These are phyloP conservation scores for Macrosoma leucophasiata DNA, from an alignment of 2,888 invertebrate genomes.

Conservation along the genomic window DNA sequence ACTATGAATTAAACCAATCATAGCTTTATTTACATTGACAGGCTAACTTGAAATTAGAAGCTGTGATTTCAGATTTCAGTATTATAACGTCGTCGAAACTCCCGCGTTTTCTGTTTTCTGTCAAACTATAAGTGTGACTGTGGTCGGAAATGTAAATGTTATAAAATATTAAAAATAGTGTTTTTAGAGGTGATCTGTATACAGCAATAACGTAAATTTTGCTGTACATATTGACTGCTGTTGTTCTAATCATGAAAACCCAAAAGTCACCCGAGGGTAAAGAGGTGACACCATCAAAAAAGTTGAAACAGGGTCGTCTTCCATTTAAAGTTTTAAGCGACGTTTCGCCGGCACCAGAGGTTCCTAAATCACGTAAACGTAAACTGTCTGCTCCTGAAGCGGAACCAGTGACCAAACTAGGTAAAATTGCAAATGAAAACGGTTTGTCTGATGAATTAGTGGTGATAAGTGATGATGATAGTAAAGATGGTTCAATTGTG, in stretches of 20 bases:
- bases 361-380: constrained; percentile 54
- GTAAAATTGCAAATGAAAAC: constrained; percentile 60
- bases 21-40: too few species aligned
- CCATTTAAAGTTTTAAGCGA: constrained; percentile 75
- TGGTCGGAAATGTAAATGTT: constrained; percentile 11
- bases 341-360: constrained; percentile 45
- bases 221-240: constrained; percentile 1
- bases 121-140: constrained; percentile 38
- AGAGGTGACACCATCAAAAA: constrained; percentile 65
- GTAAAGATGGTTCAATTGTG: constrained; percentile 33
- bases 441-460: constrained; percentile 41
- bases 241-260: constrained; percentile 49
- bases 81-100: too few species aligned
- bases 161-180: too few species aligned
- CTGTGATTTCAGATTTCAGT: too few species aligned
- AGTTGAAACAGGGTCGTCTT: constrained; percentile 77
- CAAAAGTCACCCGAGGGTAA: constrained; percentile 49
- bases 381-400: constrained; percentile 55
- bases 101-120: constrained; percentile 54
- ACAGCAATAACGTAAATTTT: too few species aligned
- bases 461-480: constrained; percentile 61
- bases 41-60: too few species aligned
- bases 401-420: constrained; percentile 51
- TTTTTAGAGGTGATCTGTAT: too few species aligned
- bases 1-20: too few species aligned